Percentiles rank a stretch among this genome's conserved stretches.
Evolutionary conservation across 2,113 vertebrate species (phyloP).

Genomic region (Coturnix japonica): DNA sequence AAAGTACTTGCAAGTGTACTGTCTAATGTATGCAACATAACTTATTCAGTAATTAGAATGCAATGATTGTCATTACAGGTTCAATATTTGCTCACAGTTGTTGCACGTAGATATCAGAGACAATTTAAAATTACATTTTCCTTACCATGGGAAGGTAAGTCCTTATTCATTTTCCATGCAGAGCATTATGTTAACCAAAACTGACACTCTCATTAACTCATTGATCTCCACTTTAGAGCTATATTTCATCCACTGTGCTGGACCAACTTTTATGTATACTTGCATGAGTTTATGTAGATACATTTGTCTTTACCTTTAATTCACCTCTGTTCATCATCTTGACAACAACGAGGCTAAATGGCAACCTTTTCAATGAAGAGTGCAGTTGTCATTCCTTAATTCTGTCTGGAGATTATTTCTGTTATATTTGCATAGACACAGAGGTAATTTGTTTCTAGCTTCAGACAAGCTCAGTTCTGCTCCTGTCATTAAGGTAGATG

Average conservation of each 20-base stretch:
- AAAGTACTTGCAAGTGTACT: background rate
- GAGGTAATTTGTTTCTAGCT: fast-evolving
- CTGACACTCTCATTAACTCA: slow-evolving; percentile 40
- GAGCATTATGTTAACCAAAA: slow-evolving; percentile 12
- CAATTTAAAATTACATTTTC: slow-evolving; percentile 14
- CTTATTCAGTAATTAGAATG: slow-evolving; percentile 37
- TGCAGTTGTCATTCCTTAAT: background rate
- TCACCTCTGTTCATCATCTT: background rate
- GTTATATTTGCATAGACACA: background rate
- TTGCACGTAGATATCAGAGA: background rate
- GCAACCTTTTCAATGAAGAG: background rate
- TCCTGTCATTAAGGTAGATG: background rate
- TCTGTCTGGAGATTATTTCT: background rate
- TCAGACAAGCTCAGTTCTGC: background rate
- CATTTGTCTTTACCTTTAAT: background rate
- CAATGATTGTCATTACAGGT: background rate
- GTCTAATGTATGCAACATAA: background rate
- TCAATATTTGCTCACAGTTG: slow-evolving; percentile 15
- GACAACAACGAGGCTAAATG: background rate
- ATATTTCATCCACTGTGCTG: background rate
- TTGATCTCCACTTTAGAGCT: slow-evolving; percentile 1
- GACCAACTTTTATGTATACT: background rate
- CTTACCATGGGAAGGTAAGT: background rate
- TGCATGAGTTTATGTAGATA: background rate
- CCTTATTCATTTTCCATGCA: slow-evolving; percentile 14